Conservation (phyloP, 2,797 vertebrate genomes). For the Protosalanx chinensis region DNA sequence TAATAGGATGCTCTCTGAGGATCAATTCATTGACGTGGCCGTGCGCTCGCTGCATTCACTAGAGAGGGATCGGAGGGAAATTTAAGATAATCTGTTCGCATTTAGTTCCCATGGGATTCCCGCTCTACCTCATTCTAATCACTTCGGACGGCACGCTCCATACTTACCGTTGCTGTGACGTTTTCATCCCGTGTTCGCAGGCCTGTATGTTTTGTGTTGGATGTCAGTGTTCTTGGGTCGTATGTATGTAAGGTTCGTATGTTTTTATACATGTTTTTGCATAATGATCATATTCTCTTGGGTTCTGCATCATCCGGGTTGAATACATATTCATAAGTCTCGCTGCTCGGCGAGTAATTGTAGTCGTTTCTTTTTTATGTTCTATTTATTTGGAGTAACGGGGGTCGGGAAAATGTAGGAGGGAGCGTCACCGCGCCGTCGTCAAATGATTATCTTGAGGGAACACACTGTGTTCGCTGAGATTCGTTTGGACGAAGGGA, state of each 20-base stretch:
- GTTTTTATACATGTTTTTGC: too few species aligned
- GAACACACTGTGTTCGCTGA: too few species aligned
- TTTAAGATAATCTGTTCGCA: conserved; percentile 41
- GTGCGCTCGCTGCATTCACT: conserved; percentile 36
- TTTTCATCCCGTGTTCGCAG: neutral
- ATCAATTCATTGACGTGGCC: conserved; percentile 55
- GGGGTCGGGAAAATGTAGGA: neutral
- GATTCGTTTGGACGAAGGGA: too few species aligned
- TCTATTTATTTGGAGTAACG: neutral
- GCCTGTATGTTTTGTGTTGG: neutral
- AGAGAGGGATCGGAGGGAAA: conserved; percentile 44
- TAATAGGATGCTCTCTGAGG: conserved; percentile 49
- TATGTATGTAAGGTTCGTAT: neutral
- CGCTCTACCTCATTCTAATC: neutral
- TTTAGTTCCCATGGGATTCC: neutral
- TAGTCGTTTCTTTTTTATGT: neutral
- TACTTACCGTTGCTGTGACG: neutral
- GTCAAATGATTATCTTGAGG: too few species aligned
- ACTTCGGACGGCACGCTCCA: neutral
- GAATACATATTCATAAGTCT: neutral
- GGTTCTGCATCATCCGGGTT: neutral
- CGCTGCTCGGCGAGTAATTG: neutral
- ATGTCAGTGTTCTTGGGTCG: neutral
- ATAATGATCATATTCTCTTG: neutral
- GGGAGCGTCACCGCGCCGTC: too few species aligned